Conservation (phyloP, 2,113 vertebrate genomes). For the Prolemur simus region DNA sequence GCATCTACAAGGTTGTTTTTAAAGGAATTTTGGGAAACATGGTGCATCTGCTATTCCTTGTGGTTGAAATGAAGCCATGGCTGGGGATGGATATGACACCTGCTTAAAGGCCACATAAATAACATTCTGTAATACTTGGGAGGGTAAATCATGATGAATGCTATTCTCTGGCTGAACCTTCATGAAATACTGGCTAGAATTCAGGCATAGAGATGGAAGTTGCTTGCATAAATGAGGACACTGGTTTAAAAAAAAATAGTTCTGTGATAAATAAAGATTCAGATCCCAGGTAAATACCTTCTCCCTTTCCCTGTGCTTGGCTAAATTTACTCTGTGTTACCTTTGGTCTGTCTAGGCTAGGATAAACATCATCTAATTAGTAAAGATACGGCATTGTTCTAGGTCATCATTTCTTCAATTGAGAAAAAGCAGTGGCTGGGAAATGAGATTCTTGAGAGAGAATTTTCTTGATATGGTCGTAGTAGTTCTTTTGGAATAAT, state of each 20-base stretch:
- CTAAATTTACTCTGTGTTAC: background rate
- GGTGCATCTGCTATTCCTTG: background rate
- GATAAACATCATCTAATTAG: background rate
- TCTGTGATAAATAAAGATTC: background rate
- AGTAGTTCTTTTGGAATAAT: background rate
- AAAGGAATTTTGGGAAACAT: background rate
- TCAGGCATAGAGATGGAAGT: constrained; percentile 14
- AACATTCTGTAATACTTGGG: constrained; percentile 1
- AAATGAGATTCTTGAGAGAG: background rate
- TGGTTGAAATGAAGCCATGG: constrained; percentile 23
- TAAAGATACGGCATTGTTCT: background rate
- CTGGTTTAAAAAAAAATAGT: background rate
- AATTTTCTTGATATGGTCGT: background rate
- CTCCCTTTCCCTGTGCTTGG: background rate
- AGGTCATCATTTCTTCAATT: background rate
- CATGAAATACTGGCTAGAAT: constrained; percentile 42
- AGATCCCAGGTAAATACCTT: background rate
- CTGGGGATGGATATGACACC: background rate
- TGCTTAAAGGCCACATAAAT: constrained; percentile 14
- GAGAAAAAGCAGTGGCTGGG: background rate
- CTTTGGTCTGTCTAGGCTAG: background rate
- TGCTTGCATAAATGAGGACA: constrained; percentile 14
- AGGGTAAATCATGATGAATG: constrained; percentile 13
- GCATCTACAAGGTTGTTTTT: background rate
- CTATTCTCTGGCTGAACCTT: background rate